These are phyloP conservation scores for Prochilodus magdalenae DNA, from an alignment of 2,113 vertebrate genomes.

Conservation along the genomic window DNA sequence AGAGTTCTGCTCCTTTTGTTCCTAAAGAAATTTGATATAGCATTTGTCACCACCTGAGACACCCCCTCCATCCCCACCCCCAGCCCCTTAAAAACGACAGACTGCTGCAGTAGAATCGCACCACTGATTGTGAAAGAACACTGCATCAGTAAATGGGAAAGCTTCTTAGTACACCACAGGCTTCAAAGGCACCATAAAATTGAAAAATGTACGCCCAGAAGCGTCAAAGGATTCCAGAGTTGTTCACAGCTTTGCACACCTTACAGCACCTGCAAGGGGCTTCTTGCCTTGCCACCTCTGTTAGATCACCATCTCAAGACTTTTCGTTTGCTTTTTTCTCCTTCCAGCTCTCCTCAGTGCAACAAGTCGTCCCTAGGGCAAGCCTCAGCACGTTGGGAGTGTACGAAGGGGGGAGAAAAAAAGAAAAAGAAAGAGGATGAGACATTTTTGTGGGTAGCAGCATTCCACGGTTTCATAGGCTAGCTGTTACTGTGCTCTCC, in stretches of 20 bases:
- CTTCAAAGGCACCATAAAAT: neutral
- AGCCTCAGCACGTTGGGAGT: constrained; percentile 19
- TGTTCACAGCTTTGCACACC: neutral
- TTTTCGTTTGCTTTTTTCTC: neutral
- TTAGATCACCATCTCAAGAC: neutral
- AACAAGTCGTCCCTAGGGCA: constrained; percentile 1
- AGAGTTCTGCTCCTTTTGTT: constrained; percentile 34
- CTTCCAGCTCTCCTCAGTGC: neutral
- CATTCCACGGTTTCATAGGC: constrained; percentile 40
- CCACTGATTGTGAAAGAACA: constrained; percentile 6
- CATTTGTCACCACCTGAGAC: constrained; percentile 18
- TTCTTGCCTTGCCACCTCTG: neutral
- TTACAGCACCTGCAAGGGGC: neutral
- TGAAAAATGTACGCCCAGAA: too few relatives aligned
- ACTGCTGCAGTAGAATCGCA: neutral
- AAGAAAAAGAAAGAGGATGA: neutral
- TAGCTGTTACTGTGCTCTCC: constrained; percentile 27
- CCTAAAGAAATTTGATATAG: constrained; percentile 17
- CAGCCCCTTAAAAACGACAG: neutral
- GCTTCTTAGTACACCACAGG: neutral
- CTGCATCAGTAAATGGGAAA: neutral
- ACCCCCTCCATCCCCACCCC: neutral
- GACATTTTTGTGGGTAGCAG: constrained; percentile 36
- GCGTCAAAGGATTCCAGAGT: neutral
- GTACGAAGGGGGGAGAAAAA: neutral